Base-by-base conservation (phyloP, 2,113 vertebrate genomes). In the Thalassoma bifasciatum region DNA sequence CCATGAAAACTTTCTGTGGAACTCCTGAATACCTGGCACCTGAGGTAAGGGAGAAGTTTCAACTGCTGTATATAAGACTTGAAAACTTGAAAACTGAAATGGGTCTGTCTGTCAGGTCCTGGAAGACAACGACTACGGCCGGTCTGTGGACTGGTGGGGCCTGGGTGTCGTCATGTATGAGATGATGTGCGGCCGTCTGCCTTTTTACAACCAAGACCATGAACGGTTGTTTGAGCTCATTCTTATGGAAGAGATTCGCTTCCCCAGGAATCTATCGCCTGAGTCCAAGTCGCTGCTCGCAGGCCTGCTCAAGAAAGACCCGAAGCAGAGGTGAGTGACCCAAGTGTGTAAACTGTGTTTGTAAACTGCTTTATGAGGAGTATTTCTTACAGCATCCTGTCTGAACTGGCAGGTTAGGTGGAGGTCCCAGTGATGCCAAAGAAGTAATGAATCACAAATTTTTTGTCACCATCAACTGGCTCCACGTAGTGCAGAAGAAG, bases 1-100 rank as follows among this genome's bases (percentile, higher is more conserved):
- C 97, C n/a, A 98, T 97, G 96, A 97, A 96, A 91, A 98, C 97
- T 22, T 98, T 98, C 86, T 98, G 97, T 21, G 96, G 97, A 73
- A 98, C 96, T 12, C 97, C 97, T 0, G 96, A 98, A 90, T 98
- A 97, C 85, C 95, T 98, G 66, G 96, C 97, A 11, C 97, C 97
- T 4, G 96, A 98, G 95, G 96, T 97, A 86, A 68, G 75, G 5
- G 21, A n/a, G 17, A 5, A n/a, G 17, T 4, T 47, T 78, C 30
- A 46, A 4, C 14, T 46, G 30, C 30, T 30, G 30, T 30, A 30
- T 4, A 3, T 30, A 6, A 30, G 30, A 30, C 30, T 6, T 30
- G 3, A 30, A 30, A 30, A 30, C 30, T 30, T 6, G 30, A 30
- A 30, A 30, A 30, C 3, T 30, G 30, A 6, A 6, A 4, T 30